Evolutionary conservation across 1,140 invertebrate genomes (phyloP).

Genomic region (Microvelia longipes): DNA sequence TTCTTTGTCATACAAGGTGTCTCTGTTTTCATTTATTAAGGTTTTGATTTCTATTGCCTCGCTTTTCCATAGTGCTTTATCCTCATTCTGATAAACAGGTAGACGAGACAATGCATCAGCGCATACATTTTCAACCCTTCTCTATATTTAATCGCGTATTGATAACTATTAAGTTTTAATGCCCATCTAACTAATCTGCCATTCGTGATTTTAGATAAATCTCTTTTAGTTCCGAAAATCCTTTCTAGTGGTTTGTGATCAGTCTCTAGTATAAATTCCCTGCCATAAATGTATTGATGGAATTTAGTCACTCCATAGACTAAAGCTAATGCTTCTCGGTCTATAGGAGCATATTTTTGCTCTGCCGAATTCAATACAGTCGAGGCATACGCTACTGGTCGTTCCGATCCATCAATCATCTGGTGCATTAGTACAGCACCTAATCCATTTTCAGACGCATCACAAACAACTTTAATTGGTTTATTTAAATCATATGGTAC

Average conservation of each 20-base stretch:
- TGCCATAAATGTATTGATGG: background rate
- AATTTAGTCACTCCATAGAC: background rate
- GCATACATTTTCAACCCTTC: too few relatives aligned
- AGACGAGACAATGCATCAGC: too few relatives aligned
- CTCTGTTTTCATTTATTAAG: too few relatives aligned
- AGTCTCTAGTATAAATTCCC: background rate
- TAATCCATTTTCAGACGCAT: background rate
- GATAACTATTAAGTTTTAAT: too few relatives aligned
- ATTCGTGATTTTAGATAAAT: background rate
- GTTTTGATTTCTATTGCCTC: too few relatives aligned
- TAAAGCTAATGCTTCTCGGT: background rate
- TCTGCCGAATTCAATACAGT: background rate
- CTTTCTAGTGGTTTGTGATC: background rate
- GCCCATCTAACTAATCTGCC: background rate
- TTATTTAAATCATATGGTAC: background rate
- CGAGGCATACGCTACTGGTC: background rate
- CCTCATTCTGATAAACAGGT: too few relatives aligned
- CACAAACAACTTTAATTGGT: background rate
- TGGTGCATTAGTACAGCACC: background rate
- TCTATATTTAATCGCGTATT: too few relatives aligned
- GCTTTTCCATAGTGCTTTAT: too few relatives aligned
- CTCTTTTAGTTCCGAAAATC: background rate
- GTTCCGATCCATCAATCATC: background rate
- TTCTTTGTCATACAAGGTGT: too few relatives aligned
- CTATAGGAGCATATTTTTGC: background rate